Percentiles rank a stretch among this genome's conserved stretches.
Conservation (phyloP, 2,797 vertebrate species). For the Periparus ater region DNA sequence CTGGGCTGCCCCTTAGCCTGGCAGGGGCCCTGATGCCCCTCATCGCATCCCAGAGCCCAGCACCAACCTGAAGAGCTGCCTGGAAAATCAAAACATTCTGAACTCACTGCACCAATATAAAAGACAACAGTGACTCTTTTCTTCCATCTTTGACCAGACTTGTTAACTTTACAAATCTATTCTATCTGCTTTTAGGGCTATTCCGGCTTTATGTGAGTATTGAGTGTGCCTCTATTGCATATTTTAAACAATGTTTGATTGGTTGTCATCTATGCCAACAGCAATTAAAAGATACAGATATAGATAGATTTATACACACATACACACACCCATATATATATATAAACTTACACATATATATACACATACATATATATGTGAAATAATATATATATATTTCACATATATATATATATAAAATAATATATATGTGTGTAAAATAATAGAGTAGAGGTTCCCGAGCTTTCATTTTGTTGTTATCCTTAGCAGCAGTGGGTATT, state of each 20-base stretch:
- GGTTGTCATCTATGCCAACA: background rate
- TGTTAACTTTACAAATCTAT: background rate
- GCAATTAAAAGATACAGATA: background rate
- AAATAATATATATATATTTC: no score
- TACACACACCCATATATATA: fast-evolving
- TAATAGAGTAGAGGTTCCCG: background rate
- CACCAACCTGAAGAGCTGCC: background rate
- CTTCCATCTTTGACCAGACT: background rate
- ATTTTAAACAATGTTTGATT: background rate
- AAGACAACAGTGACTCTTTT: background rate
- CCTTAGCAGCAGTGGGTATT: background rate
- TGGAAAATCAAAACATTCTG: background rate
- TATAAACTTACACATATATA: background rate
- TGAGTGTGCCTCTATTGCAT: background rate
- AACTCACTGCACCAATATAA: background rate
- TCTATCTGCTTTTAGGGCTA: background rate
- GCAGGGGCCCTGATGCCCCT: background rate
- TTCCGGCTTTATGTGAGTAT: background rate
- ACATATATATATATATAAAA: no score
- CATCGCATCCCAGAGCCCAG: background rate
- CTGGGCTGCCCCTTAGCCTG: background rate
- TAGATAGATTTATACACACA: background rate
- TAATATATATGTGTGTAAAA: no score
- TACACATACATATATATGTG: fast-evolving
- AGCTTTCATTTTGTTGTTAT: background rate